These are phyloP conservation scores for Connochaetes taurinus DNA, from an alignment of 2,113 vertebrate genomes.

Conservation along the genomic window DNA sequence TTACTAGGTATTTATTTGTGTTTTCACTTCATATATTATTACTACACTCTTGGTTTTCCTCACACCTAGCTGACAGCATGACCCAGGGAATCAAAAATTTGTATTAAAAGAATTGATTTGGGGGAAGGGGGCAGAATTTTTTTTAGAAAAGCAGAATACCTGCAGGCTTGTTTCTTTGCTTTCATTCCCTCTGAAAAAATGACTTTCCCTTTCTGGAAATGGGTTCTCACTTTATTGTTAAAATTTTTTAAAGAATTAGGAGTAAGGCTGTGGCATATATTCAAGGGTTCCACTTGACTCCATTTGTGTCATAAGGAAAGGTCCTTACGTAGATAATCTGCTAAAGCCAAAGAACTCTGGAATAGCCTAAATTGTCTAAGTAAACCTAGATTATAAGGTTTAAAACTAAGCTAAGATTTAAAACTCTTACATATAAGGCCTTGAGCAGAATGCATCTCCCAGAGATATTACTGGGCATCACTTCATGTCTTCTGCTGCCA, in stretches of 20 bases:
- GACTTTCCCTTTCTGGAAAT: neutral
- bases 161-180: neutral
- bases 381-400: neutral
- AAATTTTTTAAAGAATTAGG: neutral
- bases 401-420: neutral
- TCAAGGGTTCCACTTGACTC: neutral
- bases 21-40: neutral
- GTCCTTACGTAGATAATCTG: neutral
- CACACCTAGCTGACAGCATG: neutral
- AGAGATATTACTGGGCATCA: neutral
- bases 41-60: neutral
- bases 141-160: neutral
- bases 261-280: neutral
- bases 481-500: neutral
- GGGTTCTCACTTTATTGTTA: neutral
- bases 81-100: neutral
- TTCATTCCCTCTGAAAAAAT: neutral
- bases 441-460: neutral
- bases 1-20: neutral
- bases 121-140: neutral
- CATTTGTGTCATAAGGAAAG: neutral
- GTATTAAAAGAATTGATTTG: neutral
- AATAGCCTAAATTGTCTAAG: neutral
- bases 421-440: neutral
- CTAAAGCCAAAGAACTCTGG: neutral